Base-by-base conservation (phyloP, 2,888 invertebrate genomes). In the Netelia virgata region DNA sequence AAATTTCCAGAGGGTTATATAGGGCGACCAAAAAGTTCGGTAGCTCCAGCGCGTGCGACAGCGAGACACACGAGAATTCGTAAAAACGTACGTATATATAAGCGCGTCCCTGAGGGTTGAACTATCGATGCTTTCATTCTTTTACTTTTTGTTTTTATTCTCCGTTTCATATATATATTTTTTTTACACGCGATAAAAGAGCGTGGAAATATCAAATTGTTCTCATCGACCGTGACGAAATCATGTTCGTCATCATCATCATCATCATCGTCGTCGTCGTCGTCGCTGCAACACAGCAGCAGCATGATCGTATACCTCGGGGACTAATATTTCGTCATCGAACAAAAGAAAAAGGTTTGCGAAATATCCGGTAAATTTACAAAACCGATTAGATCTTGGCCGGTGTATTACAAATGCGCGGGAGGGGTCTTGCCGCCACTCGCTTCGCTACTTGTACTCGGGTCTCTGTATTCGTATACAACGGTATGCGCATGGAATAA, bases 361-460 rank as follows among this genome's bases (percentile, higher is more conserved):
- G 87, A 87, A 87, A 87, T 84, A 87, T 87, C 87, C 87, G 87
- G 87, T 81, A 82, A 87, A 85, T 86, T 85, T 79, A 83, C 82
- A 85, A 79, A 85, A 79, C 72, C 85, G 85, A 85, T 85, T 82
- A 82, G 75, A 85, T 85, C 85, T 79, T 82, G 69, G 57, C 47
- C 74, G 72, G 72, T 66, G 79, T 82, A 75, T 64, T 72, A 74
- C 81, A 82, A 74, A 61, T 79, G 73, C 28, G 79, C 73, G 79
- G 57, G 72, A 79, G 43, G 59, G 57, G 66, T 55, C 55, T n/a
- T n/a, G n/a, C n/a, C 11, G 3, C 8, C n/a, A 55, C 55, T 55
- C 55, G 8, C 55, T 55, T 55, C 55, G 55, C 3, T 55, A n/a
- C 16, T 1, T 18, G 16, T 28, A 3, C 28, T 2, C 28, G 28